Base-by-base conservation (phyloP, 2,888 invertebrate species). In the Eupelmus urozonus region DNA sequence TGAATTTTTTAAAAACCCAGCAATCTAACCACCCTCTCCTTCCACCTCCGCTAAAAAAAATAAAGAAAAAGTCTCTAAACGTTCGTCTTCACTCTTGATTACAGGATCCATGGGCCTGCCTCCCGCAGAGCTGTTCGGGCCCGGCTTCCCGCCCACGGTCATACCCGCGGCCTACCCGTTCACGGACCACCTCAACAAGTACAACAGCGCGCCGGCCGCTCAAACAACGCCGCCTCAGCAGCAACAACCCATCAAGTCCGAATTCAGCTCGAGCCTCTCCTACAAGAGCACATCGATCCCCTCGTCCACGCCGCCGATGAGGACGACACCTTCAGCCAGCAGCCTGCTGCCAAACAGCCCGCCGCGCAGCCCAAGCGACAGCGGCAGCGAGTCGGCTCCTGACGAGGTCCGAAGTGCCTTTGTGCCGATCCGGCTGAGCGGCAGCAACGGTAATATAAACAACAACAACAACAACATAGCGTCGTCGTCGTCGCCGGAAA, bases 331-430 rank as follows among this genome's bases (percentile, higher is more conserved):
- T 13, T 42, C 59, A 7, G 23, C 59, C 5, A 34, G 23, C 45
- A 76, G 9, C 18, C 40, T 3, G 1, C 34, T 63, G 11, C 13
- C 65, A 0, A 69, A 40, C 49, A 81, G 74, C 20, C 82, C 81
- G 0, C 87, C 88, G 0, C 81, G 85, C 16, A 88, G 87, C 63
- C 88, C 87, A 0, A 88, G 87, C 74, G 89, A 89, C 2, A 88
- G 87, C 18, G 87, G 86, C 7, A 88, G 88, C 80, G 89, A 89
- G 4, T 85, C 87, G 0, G 82, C 84, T 13, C 66, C 83, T 16
- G 89, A 89, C 27, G 89, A 88, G 69, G 82, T 87, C 1, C 87
- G 89, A 62, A 89, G 89, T 83, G 89, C 89, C 81, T 89, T 89
- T 80, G 87, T 88, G 11, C 89, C 89, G 0, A 86, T 89, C 53